Evolutionary conservation across 2,888 invertebrate genomes (phyloP), one percentile per base, ranked within the genome.

Genomic region (Lysandra coridon): DNA sequence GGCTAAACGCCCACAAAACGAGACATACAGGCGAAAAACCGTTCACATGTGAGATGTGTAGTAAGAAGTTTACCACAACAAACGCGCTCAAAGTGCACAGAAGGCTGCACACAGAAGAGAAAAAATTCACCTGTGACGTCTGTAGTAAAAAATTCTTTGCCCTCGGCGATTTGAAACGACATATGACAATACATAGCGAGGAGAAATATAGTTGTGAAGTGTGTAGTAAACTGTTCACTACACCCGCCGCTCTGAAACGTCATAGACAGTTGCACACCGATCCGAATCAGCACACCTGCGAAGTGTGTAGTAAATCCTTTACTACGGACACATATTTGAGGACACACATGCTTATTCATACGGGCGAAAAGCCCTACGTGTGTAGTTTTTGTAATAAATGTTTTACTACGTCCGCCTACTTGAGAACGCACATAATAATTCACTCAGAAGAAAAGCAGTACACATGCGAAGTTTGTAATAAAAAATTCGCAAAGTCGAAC

Each of bases 1-100:
- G 64, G 23, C 30, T 64, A 12, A 10, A 64, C 30, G 64, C 17
- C 1, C 64, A 64, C 30, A 64, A 64, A 30, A 23, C 12, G 30
- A 64, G 12, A 64, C 64, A 64, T 64, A 30, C 64, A 30, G 64
- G 64, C 4, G 64, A 64, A 64, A 64, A 64, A 64, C 64, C 64
- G 7, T 30, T 12, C 64, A 64, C 64, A 1, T 64, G 64, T 64
- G 64, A 64, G 23, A 64, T 64, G 2, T 64, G 64, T 64, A 2
- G 7, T 64, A 64, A 30, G 10, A 64, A 64, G 30, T 64, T 64
- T 30, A 64, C 64, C 12, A 64, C 64, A 10, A 64, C 30, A 7
- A 64, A 23, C 64, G 7, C 64, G 10, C 30, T 64, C 30, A 64
- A 64, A 30, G 64, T 30, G 10, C 64, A 64, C 64, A 64, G 6